Evolutionary conservation across 2,797 vertebrate species (phyloP), one percentile per base, ranked within the genome.

Genomic region (Petrocephalus schoutedeni): DNA sequence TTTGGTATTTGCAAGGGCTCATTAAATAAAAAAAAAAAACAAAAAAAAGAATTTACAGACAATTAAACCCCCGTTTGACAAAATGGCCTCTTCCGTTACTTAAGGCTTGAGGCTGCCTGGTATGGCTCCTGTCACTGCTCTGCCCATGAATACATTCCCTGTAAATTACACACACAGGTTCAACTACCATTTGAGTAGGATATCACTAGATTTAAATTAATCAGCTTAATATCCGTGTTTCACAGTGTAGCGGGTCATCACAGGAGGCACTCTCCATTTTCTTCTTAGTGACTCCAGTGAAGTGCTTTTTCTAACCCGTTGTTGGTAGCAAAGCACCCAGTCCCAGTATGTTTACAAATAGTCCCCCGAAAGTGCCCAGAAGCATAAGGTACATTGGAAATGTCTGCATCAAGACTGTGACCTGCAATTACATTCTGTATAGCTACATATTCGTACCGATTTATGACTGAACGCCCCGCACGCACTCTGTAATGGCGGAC

Each of bases 61-160:
- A 45, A 77, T 77, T 91, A 89, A 23, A 86, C 86, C 85, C 58
- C 19, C 0, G 51, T 23, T 56, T n/a, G 67, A 89, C 41, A 88
- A 92, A 91, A 86, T 82, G 90, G 92, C 90, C 88, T 45, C 92
- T 89, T 71, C 58, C 90, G 90, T 91, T 91, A 89, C 89, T 94
- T 94, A 95, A 94, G 94, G 93, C 94, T 94, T 91, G 89, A 92
- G 89, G 92, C 91, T 93, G 93, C 92, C 94, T 93, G 91, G 89
- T 92, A 89, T 92, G 91, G 92, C 89, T 89, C 87, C 87, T 89
- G 10, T 88, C 84, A 90, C 90, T 91, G 89, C 87, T 56, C 89
- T 90, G 90, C 87, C 92, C 92, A 92, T 93, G 90, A 91, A 91
- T 92, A 94, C 93, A 90, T 91, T 93, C 91, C 92, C 89, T 89